These are phyloP conservation scores for Stratiomys singularior DNA, from an alignment of 2,888 invertebrate species.

Conservation along the genomic window DNA sequence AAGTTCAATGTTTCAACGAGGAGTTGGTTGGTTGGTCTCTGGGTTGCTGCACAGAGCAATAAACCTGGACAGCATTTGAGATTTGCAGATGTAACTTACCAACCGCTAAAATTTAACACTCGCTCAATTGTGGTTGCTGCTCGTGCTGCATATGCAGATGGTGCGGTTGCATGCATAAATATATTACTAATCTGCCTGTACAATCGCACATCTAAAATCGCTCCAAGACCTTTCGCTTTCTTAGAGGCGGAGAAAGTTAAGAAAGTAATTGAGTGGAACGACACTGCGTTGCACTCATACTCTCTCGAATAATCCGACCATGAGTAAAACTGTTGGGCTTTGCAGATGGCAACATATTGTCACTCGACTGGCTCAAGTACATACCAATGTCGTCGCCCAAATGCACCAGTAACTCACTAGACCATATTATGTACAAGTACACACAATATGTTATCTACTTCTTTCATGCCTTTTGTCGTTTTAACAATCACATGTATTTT, in stretches of 20 bases:
- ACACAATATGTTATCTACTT: neutral
- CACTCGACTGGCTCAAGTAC: constrained; percentile 14
- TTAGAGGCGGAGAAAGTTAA: constrained; percentile 41
- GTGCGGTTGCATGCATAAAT: constrained; percentile 26
- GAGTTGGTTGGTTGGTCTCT: neutral
- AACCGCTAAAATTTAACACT: neutral
- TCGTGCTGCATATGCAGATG: neutral
- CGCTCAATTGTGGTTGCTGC: neutral
- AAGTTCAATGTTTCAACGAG: constrained; percentile 31
- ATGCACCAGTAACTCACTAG: constrained; percentile 39
- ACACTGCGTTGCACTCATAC: constrained; percentile 33
- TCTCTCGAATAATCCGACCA: neutral
- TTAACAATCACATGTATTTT: neutral
- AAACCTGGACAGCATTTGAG: neutral
- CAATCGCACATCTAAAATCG: constrained; percentile 14
- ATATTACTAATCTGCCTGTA: constrained; percentile 13
- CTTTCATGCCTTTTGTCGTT: neutral
- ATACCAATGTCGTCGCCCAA: constrained; percentile 17
- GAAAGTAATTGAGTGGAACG: constrained; percentile 43
- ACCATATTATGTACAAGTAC: constrained; percentile 18
- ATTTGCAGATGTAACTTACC: neutral
- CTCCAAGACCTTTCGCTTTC: constrained; percentile 39
- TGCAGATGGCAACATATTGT: neutral
- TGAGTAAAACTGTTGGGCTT: neutral
- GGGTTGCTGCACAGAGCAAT: neutral